phyloP scores from a whole-genome alignment of 2,113 vertebrate genomes.

The Triplophysa tibetana region DNA sequence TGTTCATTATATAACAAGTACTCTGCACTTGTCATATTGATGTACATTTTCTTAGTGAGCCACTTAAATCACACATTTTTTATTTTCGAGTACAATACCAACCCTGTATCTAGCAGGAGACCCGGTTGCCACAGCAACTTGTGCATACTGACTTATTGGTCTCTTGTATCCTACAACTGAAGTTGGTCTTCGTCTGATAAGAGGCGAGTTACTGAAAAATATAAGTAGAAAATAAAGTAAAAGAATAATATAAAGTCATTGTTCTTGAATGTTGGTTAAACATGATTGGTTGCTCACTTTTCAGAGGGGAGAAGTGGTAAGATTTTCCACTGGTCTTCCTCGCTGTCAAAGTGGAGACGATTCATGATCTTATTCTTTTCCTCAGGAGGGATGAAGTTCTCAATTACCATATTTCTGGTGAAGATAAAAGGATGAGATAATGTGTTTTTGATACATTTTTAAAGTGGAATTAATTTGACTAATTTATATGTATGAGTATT shows the following conservation, averaged over 20 bases:
- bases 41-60: no score
- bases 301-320: slow-evolving; percentile 82
- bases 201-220: slow-evolving; percentile 67
- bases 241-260: slow-evolving; percentile 13
- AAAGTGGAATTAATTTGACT: no score
- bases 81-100: slow-evolving; percentile 49
- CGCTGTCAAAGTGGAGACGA: slow-evolving; percentile 87
- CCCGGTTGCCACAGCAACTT: slow-evolving; percentile 82
- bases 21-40: no score
- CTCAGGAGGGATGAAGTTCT: slow-evolving; percentile 95
- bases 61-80: background rate
- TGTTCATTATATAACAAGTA: background rate
- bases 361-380: slow-evolving; percentile 98
- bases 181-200: slow-evolving; percentile 83
- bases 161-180: slow-evolving; percentile 94
- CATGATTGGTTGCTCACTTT: slow-evolving; percentile 71
- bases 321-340: slow-evolving; percentile 95
- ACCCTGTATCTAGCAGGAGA: slow-evolving; percentile 89
- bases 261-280: background rate
- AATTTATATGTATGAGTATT: background rate
- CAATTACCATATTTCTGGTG: slow-evolving; percentile 90
- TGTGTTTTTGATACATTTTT: background rate
- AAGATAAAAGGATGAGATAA: background rate
- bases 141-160: slow-evolving; percentile 91
- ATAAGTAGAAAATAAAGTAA: background rate